These are phyloP conservation scores for Tyrannus savana DNA, from an alignment of 2,113 vertebrate species.

Conservation along the genomic window DNA sequence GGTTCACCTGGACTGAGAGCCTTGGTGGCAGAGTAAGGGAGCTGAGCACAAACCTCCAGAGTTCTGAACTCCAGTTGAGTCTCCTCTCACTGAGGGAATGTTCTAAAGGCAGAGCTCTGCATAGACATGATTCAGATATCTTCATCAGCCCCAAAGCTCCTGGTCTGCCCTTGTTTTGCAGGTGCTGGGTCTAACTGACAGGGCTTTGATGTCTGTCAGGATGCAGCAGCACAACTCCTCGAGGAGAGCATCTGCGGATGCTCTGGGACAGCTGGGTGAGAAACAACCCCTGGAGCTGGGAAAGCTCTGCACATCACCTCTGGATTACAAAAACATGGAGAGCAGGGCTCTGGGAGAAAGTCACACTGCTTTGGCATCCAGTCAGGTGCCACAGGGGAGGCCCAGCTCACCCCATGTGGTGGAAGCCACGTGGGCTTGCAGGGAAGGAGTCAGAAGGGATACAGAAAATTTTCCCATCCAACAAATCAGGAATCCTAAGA, in stretches of 20 bases:
- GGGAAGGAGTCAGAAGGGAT: not conserved
- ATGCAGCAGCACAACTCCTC: fast-evolving
- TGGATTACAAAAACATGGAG: fast-evolving
- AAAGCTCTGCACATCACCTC: not conserved
- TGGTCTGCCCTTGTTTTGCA: not conserved
- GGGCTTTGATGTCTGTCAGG: not conserved
- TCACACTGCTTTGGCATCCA: not conserved
- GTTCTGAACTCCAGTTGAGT: not conserved
- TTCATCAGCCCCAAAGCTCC: not conserved
- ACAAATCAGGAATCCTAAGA: not conserved
- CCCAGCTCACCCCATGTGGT: not conserved
- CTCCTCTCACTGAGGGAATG: not conserved
- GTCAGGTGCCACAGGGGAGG: not conserved
- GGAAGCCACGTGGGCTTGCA: fast-evolving
- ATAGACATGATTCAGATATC: not conserved
- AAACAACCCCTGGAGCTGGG: not conserved
- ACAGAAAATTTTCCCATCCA: not conserved
- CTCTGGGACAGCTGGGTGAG: not conserved
- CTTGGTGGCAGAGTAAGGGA: not conserved
- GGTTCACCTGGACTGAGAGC: not conserved
- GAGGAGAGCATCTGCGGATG: not conserved
- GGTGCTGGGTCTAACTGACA: not conserved
- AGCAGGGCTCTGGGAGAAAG: not conserved
- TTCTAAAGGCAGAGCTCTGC: not conserved
- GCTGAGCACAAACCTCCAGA: not conserved